Evolutionary conservation across 2,113 vertebrate species (phyloP), one percentile per base, ranked within the genome.

Genomic region (Lanius collurio): DNA sequence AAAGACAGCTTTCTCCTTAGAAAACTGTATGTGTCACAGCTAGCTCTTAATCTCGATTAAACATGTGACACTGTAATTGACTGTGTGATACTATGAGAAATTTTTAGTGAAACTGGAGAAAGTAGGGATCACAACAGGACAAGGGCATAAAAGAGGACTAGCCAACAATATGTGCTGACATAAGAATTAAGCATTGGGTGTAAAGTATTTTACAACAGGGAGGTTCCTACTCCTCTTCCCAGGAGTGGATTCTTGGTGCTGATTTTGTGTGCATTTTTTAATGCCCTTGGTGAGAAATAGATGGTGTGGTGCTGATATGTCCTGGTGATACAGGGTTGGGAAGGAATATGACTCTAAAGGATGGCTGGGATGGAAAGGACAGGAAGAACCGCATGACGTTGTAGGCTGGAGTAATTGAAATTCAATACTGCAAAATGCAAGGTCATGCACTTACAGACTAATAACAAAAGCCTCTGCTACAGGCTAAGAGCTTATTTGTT

Each of bases 351-450:
- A 93, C 39, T 86, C 83, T 89, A 35, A 86, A 94, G 64, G 71
- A 81, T 84, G 69, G 16, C 52, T 78, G 60, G 59, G 73, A 90
- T 89, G 86, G 75, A 86, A 44, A 27, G 59, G 9, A 50, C 76
- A 89, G 89, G 90, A 93, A 96, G 94, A 89, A 64, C 79, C 6
- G 22, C 0, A 2, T 93, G 93, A 96, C 4, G 47, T 86, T 46
- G 24, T 35, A 86, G 76, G 30, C 89, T 90, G 49, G 21, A 93
- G 86, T 95, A 94, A 97, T 60, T 90, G 94, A 96, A 97, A 96
- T 92, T 95, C 95, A 92, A 93, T 93, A 92, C 76, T 78, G 20
- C 68, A 90, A 90, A 97, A 96, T 90, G 93, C 93, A 93, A 92
- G 93, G 93, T 95, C 93, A 75, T 92, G 93, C 71, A 83, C 91